Conservation (phyloP, 1,140 invertebrate species). For the Zaprionus lachaisei region DNA sequence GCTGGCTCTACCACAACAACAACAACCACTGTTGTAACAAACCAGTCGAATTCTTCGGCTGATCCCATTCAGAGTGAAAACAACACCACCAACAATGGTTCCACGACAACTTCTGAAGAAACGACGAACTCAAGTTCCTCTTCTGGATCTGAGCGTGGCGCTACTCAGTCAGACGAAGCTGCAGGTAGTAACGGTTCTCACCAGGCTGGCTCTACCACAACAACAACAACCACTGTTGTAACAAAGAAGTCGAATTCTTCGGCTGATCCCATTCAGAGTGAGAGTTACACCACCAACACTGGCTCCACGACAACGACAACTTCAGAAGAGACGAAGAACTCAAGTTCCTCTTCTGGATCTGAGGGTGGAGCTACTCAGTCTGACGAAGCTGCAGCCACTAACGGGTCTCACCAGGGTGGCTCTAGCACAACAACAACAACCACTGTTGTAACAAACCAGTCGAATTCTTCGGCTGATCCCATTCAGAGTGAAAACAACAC, state of each 20-base stretch:
- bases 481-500: too few relatives aligned
- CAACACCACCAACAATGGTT: neutral
- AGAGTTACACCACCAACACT: neutral
- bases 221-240: conserved; percentile 18
- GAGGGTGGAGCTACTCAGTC: too few relatives aligned
- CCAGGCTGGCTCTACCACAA: conserved; percentile 15
- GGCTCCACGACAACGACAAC: conserved; percentile 8
- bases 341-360: too few relatives aligned
- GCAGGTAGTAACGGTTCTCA: neutral
- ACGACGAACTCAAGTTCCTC: neutral
- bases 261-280: neutral
- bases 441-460: too few relatives aligned
- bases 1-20: conserved; percentile 23
- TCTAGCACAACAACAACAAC: too few relatives aligned
- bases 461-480: too few relatives aligned
- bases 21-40: conserved; percentile 4
- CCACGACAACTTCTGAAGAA: conserved; percentile 1
- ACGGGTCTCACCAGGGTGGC: too few relatives aligned
- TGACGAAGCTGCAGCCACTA: too few relatives aligned
- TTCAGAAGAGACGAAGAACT: too few relatives aligned
- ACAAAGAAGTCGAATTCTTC: neutral
- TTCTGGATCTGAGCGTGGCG: neutral
- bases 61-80: neutral
- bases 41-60: neutral
- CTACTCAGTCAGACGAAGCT: neutral